Evolutionary conservation across 2,888 invertebrate genomes (phyloP), one percentile per base, ranked within the genome.

Genomic region (Caenorhabditis drosophilae): DNA sequence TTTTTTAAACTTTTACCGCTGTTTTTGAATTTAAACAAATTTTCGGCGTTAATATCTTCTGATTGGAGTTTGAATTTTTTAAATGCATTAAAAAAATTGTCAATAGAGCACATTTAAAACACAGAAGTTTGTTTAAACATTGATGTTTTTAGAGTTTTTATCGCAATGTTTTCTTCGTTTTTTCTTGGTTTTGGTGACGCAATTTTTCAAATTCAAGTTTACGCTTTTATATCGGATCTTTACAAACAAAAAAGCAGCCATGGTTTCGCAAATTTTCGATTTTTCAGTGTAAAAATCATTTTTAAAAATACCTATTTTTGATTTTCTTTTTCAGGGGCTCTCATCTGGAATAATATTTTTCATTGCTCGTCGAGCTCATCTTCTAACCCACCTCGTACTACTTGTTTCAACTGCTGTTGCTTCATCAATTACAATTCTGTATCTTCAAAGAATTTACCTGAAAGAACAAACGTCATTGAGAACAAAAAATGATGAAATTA

Each of bases 281-380:
- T 64, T 38, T 64, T 54, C 22, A 64, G 64, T 64, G 64, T 64
- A 36, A 38, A 55, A n/a, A n/a, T n/a, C n/a, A n/a, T n/a, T n/a
- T n/a, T n/a, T n/a, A n/a, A n/a, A n/a, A n/a, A n/a, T n/a, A n/a
- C n/a, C n/a, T n/a, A n/a, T n/a, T n/a, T n/a, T n/a, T n/a, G n/a
- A n/a, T n/a, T n/a, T n/a, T n/a, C 11, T 12, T 35, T 56, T 57
- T 11, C 46, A 58, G 58, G 59, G 59, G 16, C 47, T 59, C 36
- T 41, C 59, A 6, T 53, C 59, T 1, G 49, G 53, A 9, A 23
- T 41, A 3, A 42, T 59, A 44, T 59, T 59, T 49, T 49, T 59
- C 44, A 18, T 26, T 4, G 59, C 59, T 15, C 52, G 42, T 16
- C 47, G 20, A 35, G 41, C 48, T 38, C 12, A 4, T 7, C 41